Conservation (phyloP, 2,888 invertebrate genomes). For the Tipula lateralis region DNA sequence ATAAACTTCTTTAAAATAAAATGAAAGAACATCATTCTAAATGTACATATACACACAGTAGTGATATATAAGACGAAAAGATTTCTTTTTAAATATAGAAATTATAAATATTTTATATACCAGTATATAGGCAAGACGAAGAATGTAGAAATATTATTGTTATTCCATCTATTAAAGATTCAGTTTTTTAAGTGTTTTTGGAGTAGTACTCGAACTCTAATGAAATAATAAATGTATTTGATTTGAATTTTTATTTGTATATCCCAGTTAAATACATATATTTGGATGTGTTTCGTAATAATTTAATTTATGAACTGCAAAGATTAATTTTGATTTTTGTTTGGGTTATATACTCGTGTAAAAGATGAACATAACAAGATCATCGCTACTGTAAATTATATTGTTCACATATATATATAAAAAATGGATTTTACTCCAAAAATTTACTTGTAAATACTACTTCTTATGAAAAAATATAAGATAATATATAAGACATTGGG, state of each 20-base stretch:
- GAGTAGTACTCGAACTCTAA: not conserved
- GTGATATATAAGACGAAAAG: not conserved
- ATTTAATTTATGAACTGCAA: not conserved
- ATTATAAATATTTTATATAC: not conserved
- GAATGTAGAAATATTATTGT: not conserved
- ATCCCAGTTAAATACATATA: not conserved
- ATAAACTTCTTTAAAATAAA: not conserved
- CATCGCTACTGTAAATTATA: not conserved
- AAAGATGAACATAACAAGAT: not conserved
- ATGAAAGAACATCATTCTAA: not conserved
- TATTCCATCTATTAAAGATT: not conserved
- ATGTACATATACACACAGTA: not conserved
- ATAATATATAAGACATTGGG: not conserved
- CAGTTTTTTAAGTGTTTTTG: not conserved
- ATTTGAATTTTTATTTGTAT: not conserved
- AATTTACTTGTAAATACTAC: not conserved
- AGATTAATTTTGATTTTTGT: not conserved
- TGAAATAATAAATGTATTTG: not conserved
- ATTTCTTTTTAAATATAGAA: conserved; percentile 6
- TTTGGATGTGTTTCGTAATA: not conserved
- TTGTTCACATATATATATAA: not conserved
- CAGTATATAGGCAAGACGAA: not conserved
- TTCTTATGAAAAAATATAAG: not conserved
- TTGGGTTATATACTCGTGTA: not conserved
- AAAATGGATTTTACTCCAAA: not conserved